These are phyloP conservation scores for Magallana angulata DNA, from an alignment of 1,140 invertebrate genomes.

Conservation along the genomic window DNA sequence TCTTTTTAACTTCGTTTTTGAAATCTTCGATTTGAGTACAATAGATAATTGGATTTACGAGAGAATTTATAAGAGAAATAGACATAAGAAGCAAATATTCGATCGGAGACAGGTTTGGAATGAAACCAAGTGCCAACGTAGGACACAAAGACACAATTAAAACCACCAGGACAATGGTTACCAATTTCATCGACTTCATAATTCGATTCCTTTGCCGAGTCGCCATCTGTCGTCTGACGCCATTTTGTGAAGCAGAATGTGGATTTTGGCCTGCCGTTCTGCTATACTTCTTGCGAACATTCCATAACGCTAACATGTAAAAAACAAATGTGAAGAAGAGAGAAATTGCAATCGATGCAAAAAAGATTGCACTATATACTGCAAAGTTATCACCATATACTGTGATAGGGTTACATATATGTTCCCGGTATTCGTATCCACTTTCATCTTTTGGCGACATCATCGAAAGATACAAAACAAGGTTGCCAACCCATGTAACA, in stretches of 20 bases:
- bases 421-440: too few species aligned
- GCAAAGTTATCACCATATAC: not conserved
- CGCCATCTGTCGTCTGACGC: not conserved
- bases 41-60: not conserved
- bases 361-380: not conserved
- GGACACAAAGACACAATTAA: not conserved
- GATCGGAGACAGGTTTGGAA: not conserved
- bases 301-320: not conserved
- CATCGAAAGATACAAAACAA: not conserved
- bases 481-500: not conserved
- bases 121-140: not conserved
- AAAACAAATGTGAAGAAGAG: not conserved
- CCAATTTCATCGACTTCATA: not conserved
- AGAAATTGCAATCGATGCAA: not conserved
- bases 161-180: not conserved
- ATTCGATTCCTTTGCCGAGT: not conserved
- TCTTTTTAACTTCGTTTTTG: not conserved
- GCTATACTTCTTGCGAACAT: not conserved
- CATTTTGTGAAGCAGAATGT: not conserved
- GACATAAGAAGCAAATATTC: not conserved
- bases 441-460: not conserved
- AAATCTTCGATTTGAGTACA: not conserved
- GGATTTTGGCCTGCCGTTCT: not conserved
- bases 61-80: not conserved
- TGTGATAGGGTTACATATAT: not conserved